Conservation (phyloP, 1,140 invertebrate species). For the Drosophila asahinai region DNA sequence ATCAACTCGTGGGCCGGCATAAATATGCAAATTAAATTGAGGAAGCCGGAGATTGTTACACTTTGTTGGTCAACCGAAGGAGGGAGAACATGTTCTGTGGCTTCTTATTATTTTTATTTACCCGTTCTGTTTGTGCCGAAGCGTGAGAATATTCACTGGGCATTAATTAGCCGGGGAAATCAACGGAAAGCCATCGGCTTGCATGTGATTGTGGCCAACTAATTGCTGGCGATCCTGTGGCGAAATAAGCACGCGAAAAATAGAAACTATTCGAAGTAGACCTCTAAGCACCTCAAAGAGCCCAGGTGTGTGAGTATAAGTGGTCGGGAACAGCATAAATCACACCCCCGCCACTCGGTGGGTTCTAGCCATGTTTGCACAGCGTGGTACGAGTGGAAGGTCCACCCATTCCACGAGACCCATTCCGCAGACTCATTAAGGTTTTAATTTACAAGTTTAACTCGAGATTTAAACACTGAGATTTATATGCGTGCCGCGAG, state of each 20-base stretch:
- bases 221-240: conserved; percentile 67
- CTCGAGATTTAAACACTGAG: conserved; percentile 71
- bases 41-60: conserved; percentile 69
- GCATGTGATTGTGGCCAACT: conserved; percentile 60
- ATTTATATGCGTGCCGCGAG: conserved; percentile 71
- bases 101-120: background rate
- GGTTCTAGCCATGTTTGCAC: conserved; percentile 34
- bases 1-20: conserved; percentile 54
- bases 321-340: conserved; percentile 60
- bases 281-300: background rate
- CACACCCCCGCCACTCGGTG: conserved; percentile 30
- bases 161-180: conserved; percentile 76
- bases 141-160: conserved; percentile 80
- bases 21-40: conserved; percentile 76
- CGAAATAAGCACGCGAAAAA: conserved; percentile 56
- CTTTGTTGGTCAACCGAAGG: conserved; percentile 38
- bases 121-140: conserved; percentile 24
- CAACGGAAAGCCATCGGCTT: conserved; percentile 62
- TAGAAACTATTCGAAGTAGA: conserved; percentile 16
- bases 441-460: conserved; percentile 81
- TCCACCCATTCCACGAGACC: background rate
- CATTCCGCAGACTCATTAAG: conserved; percentile 72
- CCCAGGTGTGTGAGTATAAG: conserved; percentile 35
- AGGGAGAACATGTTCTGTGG: conserved; percentile 56
- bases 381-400: conserved; percentile 31